Evolutionary conservation across 1,140 invertebrate species (phyloP), one percentile per base, ranked within the genome.

Genomic region (Drosophila asahinai): DNA sequence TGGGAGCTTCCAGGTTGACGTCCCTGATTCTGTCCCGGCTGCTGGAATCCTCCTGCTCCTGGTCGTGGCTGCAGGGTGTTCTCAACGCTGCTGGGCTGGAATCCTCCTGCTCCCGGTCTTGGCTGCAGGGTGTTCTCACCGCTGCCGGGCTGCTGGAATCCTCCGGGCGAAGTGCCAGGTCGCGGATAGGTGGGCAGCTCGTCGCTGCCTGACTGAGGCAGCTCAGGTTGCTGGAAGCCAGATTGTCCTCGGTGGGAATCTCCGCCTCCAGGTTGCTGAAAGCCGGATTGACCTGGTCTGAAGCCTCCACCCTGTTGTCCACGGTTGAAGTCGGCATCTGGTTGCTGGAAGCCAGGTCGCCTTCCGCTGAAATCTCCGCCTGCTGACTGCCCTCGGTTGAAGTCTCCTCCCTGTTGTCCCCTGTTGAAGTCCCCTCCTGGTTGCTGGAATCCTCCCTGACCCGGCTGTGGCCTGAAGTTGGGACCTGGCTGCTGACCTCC

Each of bases 211-310:
- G 54, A 12, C 25, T 58, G 42, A 5, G 14, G 42, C 42, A 14
- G 12, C 19, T 52, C 49, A n/a, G 64, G 55, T n/a, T 47, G 49
- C 30, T 33, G 63, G 63, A 57, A 33, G 11, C 52, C 63, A 25
- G 63, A 55, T 17, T 36, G 54, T n/a, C n/a, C n/a, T n/a, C n/a
- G n/a, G n/a, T n/a, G n/a, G n/a, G n/a, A n/a, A n/a, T n/a, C n/a
- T n/a, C n/a, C n/a, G n/a, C n/a, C n/a, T n/a, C n/a, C n/a, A 25
- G 63, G 64, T 17, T 36, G 54, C 33, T 52, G 70, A 6, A 51
- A 66, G 8, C 22, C 43, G 1, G 15, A 27, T 15, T 45, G 40
- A 2, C 57, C 42, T 30, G 12, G 25, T 15, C 8, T 36, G 45
- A 9, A 25, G n/a, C 8, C 36, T 22, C 55, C 43, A 2, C 45